These are phyloP conservation scores for Chelon auratus DNA, from an alignment of 2,797 vertebrate genomes.

Conservation along the genomic window DNA sequence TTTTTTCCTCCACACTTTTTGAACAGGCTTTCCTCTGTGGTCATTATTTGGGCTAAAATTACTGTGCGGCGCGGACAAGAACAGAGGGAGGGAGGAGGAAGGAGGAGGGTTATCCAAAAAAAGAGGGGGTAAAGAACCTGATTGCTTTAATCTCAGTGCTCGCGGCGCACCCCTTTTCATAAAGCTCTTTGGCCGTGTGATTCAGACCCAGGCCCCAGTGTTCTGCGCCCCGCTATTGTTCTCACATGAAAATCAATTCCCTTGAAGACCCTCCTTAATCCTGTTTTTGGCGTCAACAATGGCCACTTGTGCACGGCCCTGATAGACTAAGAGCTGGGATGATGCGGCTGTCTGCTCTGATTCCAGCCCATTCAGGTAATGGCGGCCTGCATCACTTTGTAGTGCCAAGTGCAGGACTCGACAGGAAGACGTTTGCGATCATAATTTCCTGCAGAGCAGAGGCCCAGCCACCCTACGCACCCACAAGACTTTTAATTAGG, in stretches of 20 bases:
- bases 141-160: slow-evolving; percentile 97
- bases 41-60: slow-evolving; percentile 78
- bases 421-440: slow-evolving; percentile 99
- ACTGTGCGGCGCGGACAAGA: slow-evolving; percentile 67
- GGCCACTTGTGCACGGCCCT: slow-evolving; percentile 97
- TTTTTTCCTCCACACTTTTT: slow-evolving; percentile 39
- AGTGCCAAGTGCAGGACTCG: slow-evolving; percentile 93
- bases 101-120: slow-evolving; percentile 73
- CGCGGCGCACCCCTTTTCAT: slow-evolving; percentile 93
- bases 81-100: slow-evolving; percentile 50
- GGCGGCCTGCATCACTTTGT: slow-evolving; percentile 93
- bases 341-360: slow-evolving; percentile 99
- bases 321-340: slow-evolving; percentile 97
- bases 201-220: slow-evolving; percentile 93
- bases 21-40: slow-evolving; percentile 62
- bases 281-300: slow-evolving; percentile 99
- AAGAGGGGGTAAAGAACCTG: slow-evolving; percentile 87
- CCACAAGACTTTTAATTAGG: slow-evolving; percentile 99
- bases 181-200: slow-evolving; percentile 95
- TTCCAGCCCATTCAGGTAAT: slow-evolving; percentile 99
- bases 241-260: slow-evolving; percentile 99
- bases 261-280: slow-evolving; percentile 99
- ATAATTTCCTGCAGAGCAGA: slow-evolving; percentile 98
- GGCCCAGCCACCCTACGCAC: slow-evolving; percentile 86
- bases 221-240: slow-evolving; percentile 92